Evolutionary conservation across 2,113 vertebrate genomes (phyloP).

Genomic region (Menidia beryllina): DNA sequence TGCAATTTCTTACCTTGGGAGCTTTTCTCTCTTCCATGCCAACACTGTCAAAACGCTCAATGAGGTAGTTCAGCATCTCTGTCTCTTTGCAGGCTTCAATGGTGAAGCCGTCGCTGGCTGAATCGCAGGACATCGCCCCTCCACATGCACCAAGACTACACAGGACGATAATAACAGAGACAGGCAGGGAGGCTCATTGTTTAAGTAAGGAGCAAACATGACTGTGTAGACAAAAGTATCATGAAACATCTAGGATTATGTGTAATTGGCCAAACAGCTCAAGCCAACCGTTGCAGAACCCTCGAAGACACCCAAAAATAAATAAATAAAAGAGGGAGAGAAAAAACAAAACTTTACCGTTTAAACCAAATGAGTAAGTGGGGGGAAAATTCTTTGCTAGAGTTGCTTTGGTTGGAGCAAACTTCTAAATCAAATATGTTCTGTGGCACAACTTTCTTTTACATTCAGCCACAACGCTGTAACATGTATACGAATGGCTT

Average conservation of each 20-base stretch:
- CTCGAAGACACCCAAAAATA: slow-evolving; percentile 68
- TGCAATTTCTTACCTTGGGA: slow-evolving; percentile 90
- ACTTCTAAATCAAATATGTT: too few species aligned
- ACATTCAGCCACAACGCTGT: slow-evolving; percentile 51
- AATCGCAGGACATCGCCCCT: slow-evolving; percentile 87
- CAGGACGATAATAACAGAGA: slow-evolving; percentile 15
- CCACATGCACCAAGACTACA: slow-evolving; percentile 82
- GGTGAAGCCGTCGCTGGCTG: slow-evolving; percentile 94
- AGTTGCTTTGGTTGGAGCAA: too few species aligned
- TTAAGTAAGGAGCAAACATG: slow-evolving; percentile 3
- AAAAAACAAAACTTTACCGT: too few species aligned
- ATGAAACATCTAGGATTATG: slow-evolving; percentile 19
- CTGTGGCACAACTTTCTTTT: slow-evolving; percentile 59
- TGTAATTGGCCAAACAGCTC: slow-evolving; percentile 28
- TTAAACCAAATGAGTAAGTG: too few species aligned
- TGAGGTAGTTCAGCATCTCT: slow-evolving; percentile 99
- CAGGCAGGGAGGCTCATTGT: slow-evolving; percentile 26
- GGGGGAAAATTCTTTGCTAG: too few species aligned
- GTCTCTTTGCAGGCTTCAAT: slow-evolving; percentile 98
- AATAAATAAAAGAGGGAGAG: slow-evolving; percentile 51
- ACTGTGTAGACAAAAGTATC: background rate
- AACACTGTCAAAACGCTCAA: slow-evolving; percentile 99
- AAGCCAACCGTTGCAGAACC: slow-evolving; percentile 30
- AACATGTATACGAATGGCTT: slow-evolving; percentile 39
- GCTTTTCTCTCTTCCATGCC: slow-evolving; percentile 99